Conservation (phyloP, 2,113 vertebrate species). For the Cavia aperea region DNA sequence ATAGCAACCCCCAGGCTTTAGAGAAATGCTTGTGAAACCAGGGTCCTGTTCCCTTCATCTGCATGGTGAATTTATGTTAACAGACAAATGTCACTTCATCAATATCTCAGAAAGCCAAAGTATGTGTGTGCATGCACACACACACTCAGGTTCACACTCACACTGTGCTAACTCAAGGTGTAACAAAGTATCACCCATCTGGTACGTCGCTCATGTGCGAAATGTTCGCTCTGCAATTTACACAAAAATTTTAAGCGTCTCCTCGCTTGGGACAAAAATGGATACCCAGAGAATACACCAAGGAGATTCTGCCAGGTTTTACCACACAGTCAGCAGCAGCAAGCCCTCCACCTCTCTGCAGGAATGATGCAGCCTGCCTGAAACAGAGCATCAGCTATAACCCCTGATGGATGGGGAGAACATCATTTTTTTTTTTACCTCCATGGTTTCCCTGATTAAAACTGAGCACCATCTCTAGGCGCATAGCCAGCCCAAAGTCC, state of each 20-base stretch:
- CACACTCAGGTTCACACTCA: background rate
- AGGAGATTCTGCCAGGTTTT: background rate
- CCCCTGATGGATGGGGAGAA: background rate
- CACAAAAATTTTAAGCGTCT: background rate
- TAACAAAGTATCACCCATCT: background rate
- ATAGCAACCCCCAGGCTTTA: background rate
- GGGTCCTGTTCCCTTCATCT: background rate
- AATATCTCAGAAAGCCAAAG: slow-evolving; percentile 6
- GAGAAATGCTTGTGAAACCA: background rate
- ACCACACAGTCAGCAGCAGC: background rate
- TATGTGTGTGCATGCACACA: background rate
- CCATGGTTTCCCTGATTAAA: background rate
- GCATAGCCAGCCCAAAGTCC: background rate
- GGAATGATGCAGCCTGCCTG: background rate
- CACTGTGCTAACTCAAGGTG: background rate
- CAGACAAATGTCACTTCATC: background rate
- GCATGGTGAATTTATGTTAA: background rate
- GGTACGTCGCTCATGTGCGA: background rate
- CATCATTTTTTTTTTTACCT: background rate
- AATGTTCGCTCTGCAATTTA: background rate
- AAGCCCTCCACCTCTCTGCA: background rate
- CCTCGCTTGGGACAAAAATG: background rate
- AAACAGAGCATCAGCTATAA: background rate
- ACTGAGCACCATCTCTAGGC: background rate
- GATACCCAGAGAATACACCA: background rate